A percentile compares a stretch with the other conserved stretches of the same genome.
Conservation (phyloP, 1,140 invertebrate species). For the Hylyphantes graminicola region DNA sequence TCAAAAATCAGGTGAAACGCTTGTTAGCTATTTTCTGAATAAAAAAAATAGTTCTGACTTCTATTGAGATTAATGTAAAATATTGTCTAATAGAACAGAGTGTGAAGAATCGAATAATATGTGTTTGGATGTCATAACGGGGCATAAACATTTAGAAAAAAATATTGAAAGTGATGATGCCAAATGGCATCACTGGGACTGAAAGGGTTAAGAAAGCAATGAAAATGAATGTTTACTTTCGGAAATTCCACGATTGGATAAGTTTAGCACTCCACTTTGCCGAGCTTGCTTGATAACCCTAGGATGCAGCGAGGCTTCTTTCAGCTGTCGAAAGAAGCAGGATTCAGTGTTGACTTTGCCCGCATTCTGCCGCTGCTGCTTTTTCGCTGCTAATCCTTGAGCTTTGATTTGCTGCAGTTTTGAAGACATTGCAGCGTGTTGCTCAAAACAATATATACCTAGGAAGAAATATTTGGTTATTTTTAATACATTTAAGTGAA, state of each 20-base stretch:
- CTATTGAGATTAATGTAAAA: no score
- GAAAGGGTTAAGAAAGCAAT: no score
- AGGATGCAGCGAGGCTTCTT: constrained; percentile 70
- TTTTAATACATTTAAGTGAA: no score
- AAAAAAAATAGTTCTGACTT: no score
- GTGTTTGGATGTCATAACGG: no score
- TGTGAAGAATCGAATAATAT: no score
- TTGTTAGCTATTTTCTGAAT: no score
- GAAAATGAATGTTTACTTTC: constrained; percentile 72
- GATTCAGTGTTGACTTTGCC: constrained; percentile 29
- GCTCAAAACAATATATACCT: constrained; percentile 1
- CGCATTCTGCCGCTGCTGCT: background rate
- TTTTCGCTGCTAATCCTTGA: constrained; percentile 36
- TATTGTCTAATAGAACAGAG: no score
- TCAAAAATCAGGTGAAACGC: no score
- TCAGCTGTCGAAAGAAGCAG: constrained; percentile 45
- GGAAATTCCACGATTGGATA: constrained; percentile 78
- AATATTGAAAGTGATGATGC: no score
- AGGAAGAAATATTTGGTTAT: background rate
- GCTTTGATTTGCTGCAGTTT: constrained; percentile 44
- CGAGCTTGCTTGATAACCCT: constrained; percentile 81
- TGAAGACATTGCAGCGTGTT: constrained; percentile 18
- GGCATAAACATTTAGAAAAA: no score
- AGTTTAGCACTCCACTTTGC: constrained; percentile 81
- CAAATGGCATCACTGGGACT: no score